Percentiles rank a stretch among this genome's conserved stretches.
phyloP scores from a whole-genome alignment of 2,797 vertebrate species.

The Kryptopterus vitreolus region DNA sequence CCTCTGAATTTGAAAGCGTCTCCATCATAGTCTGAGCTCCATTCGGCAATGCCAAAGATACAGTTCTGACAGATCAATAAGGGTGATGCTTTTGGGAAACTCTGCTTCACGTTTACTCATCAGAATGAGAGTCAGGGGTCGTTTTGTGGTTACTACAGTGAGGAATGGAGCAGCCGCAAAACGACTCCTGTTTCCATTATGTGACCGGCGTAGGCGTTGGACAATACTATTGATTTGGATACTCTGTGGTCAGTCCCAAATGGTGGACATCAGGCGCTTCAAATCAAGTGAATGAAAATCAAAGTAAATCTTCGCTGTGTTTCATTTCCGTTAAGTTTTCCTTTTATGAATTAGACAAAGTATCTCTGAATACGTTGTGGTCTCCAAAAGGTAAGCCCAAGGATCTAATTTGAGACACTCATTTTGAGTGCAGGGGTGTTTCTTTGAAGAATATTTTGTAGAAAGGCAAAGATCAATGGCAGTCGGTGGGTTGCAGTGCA shows the following conservation, averaged over 20 bases:
- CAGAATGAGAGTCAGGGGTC: slow-evolving; percentile 34
- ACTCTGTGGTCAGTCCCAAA: not conserved
- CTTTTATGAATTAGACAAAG: not conserved
- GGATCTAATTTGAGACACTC: not conserved
- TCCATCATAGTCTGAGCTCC: not conserved
- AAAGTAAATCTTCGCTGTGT: not conserved
- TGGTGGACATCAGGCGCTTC: not conserved
- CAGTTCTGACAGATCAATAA: slow-evolving; percentile 32
- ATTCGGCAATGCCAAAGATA: not conserved
- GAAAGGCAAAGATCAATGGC: slow-evolving; percentile 39
- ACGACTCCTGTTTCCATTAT: slow-evolving; percentile 14
- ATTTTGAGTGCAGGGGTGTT: slow-evolving; percentile 33
- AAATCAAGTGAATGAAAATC: not conserved
- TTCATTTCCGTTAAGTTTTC: not conserved
- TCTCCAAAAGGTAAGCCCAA: slow-evolving; percentile 2
- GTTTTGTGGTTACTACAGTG: slow-evolving; percentile 15
- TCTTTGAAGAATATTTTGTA: slow-evolving; percentile 40
- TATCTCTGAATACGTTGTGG: not conserved
- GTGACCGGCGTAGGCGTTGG: slow-evolving; percentile 25
- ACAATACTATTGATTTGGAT: slow-evolving; percentile 9
- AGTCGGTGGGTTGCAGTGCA: slow-evolving; percentile 41
- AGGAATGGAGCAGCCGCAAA: slow-evolving; percentile 11
- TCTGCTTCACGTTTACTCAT: slow-evolving; percentile 30
- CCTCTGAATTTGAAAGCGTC: slow-evolving; percentile 4
- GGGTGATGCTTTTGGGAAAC: slow-evolving; percentile 23